Base-by-base conservation (phyloP, 2,888 invertebrate genomes). In the Napeogenes inachia region DNA sequence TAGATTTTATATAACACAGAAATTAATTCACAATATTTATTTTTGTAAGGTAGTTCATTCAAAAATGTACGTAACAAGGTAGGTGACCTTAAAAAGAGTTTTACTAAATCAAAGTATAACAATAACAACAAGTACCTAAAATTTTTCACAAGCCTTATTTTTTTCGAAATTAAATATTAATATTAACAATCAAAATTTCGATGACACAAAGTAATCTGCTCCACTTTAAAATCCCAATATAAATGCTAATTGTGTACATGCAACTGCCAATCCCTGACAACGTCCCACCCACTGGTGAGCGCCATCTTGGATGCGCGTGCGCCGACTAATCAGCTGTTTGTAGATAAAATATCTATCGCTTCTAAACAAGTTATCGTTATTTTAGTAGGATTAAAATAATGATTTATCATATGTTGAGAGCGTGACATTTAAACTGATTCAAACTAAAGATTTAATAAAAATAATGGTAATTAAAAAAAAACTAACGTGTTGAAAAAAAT, bases 281-380 rank as follows among this genome's bases (percentile, higher is more conserved):
- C 72, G 65, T 82, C 87, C 84, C 89, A 74, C 89, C 89, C 89
- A 85, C 82, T 54, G 61, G 77, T 68, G 78, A 50, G 60, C 81
- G 89, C 89, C 89, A 89, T 89, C 75, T 86, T 87, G 79, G 35
- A 75, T 82, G 86, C 86, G 84, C 78, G 69, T 64, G 79, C 76
- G 83, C 84, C 79, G 76, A 76, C 75, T 79, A 80, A 80, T 79
- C 73, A 78, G 70, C 72, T 76, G 71, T 75, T 78, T 79, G 75
- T 66, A 66, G 66, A 67, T 62, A 66, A 61, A 62, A 59, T 60
- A 59, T 59, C 59, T 54, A 54, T 59, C 53, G 45, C 45, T 38
- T 45, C 47, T 57, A 45, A 54, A 13, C 54, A 38, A 47, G 21
- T 55, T 54, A 58, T 46, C 38, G 21, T 53, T 54, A 32, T 57